phyloP scores from a whole-genome alignment of 2,888 invertebrate genomes.

The Pristionchus japonicus region DNA sequence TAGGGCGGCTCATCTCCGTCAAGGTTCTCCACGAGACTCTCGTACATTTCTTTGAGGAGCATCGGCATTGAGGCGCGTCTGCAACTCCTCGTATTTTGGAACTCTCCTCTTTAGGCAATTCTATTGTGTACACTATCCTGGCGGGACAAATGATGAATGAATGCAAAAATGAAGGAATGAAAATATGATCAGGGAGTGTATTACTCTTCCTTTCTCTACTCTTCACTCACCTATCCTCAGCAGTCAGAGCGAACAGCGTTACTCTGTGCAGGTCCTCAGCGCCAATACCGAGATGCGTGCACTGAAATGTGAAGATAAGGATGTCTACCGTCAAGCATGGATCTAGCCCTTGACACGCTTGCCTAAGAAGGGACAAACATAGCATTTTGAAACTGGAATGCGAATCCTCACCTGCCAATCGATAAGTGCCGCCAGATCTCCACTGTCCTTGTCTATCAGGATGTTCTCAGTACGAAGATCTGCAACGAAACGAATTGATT shows the following conservation, averaged over 20 bases:
- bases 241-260: not conserved
- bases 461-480: constrained; percentile 16
- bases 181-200: too few species aligned
- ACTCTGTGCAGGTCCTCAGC: not conserved
- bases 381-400: not conserved
- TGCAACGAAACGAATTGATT: not conserved
- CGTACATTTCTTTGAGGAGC: not conserved
- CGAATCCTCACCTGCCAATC: not conserved
- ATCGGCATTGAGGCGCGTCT: not conserved
- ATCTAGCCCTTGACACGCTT: too few species aligned
- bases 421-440: not conserved
- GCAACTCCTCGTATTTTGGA: not conserved
- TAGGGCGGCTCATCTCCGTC: not conserved
- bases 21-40: not conserved
- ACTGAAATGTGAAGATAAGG: too few species aligned
- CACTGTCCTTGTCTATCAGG: not conserved
- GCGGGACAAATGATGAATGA: too few species aligned
- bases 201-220: too few species aligned
- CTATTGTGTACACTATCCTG: too few species aligned
- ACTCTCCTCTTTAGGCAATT: too few species aligned
- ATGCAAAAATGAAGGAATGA: too few species aligned
- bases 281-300: not conserved
- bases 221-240: not conserved
- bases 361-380: not conserved
- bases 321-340: too few species aligned